Evolutionary conservation across 2,888 invertebrate genomes (phyloP), one percentile per base, ranked within the genome.

Genomic region (Hypercompe scribonia): DNA sequence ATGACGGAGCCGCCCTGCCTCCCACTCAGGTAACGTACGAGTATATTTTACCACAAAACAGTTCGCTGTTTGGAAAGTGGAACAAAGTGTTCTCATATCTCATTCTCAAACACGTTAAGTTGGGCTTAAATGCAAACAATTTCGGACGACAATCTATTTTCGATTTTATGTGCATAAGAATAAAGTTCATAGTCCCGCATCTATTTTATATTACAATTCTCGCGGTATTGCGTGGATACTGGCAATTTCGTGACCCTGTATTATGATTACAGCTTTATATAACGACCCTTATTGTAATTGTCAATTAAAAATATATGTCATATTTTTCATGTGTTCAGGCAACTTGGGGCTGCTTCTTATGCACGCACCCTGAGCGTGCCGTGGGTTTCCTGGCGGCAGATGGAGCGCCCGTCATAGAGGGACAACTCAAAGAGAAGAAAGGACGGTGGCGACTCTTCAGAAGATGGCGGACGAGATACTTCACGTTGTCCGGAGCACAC

Each of bases 381-480:
- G 97, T 97, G 8, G 98, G 98, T 13, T 98, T 99, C 91, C 96
- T 98, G 61, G 96, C 97, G 80, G 97, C 97, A 75, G 98, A 98
- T 91, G 97, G 98, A 33, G 97, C 97, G 88, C 98, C 98, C 58
- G 98, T 98, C 85, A 98, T 99, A 83, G 98, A 98, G 80, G 91
- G 91, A 0, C 90, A 89, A 82, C 88, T 91, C 65, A 89, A 91
- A 81, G 91, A 91, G 88, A 91, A 91, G 88, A 91, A 91, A 84
- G 91, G 91, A 0, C 97, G 98, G 85, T 99, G 99, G 99, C 96
- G 98, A 83, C 96, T 99, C 79, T 98, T 99, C 92, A 96, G 98
- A 64, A 95, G 99, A 81, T 99, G 99, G 99, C 96, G 99, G 82
- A 99, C 99, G 10, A 95, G 99, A 81, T 99, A 99, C 93, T 99